phyloP scores from a whole-genome alignment of 2,797 vertebrate species.

The Danio kyathit region DNA sequence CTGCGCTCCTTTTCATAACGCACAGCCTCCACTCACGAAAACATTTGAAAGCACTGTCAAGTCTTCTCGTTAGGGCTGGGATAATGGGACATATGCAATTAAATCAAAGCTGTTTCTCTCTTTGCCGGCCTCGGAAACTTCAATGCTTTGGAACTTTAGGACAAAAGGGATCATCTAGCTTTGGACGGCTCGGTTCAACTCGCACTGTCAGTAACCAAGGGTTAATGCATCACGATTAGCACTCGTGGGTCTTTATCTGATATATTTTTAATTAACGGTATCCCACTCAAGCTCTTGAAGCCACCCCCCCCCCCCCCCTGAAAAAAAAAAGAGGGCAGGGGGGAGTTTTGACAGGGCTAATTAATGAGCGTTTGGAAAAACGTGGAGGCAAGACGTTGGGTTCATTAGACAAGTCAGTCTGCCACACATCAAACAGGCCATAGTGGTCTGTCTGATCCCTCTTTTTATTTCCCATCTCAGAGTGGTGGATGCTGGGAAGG shows the following conservation, averaged over 20 bases:
- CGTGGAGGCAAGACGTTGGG: conserved; percentile 66
- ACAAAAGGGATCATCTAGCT: conserved; percentile 77
- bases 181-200: conserved; percentile 61
- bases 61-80: conserved; percentile 67
- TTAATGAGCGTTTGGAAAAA: conserved; percentile 76
- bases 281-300: conserved; percentile 84
- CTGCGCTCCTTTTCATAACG: conserved; percentile 67
- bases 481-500: conserved; percentile 61
- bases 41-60: conserved; percentile 75
- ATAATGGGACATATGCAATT: conserved; percentile 77
- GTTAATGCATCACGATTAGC: conserved; percentile 71
- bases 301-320: conserved; percentile 55
- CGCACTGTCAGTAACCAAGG: conserved; percentile 66
- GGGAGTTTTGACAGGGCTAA: conserved; percentile 86
- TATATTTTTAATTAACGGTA: conserved; percentile 87
- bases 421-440: conserved; percentile 79
- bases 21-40: conserved; percentile 66
- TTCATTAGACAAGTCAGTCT: conserved; percentile 80
- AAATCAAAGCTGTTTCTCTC: conserved; percentile 76
- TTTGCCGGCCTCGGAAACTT: conserved; percentile 72
- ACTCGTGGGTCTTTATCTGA: conserved; percentile 84
- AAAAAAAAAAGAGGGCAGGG: conserved; percentile 72
- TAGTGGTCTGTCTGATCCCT: conserved; percentile 64
- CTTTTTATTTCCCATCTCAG: conserved; percentile 64
- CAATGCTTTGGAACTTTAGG: conserved; percentile 75